A percentile compares a stretch with the other conserved stretches of the same genome.
phyloP scores from a whole-genome alignment of 2,888 invertebrate genomes.

The Ophioninae sp. region DNA sequence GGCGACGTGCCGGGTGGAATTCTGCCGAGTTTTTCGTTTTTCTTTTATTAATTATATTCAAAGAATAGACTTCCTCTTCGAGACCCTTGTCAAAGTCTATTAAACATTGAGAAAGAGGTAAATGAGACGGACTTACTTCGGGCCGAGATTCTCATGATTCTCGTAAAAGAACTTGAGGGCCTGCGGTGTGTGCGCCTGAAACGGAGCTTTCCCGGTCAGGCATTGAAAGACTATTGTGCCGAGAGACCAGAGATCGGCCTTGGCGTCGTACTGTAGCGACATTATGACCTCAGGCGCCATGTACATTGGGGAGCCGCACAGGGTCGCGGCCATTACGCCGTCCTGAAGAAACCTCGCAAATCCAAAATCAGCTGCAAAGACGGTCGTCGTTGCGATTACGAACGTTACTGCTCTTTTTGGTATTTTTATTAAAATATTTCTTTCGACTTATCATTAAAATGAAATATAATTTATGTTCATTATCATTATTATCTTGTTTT shows the following conservation, averaged over 20 bases:
- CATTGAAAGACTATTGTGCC: slow-evolving; percentile 99
- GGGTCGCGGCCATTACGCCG: slow-evolving; percentile 99
- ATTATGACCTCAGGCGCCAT: slow-evolving; percentile 99
- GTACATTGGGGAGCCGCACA: slow-evolving; percentile 99
- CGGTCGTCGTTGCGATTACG: slow-evolving; percentile 15
- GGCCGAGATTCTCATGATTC: slow-evolving; percentile 94
- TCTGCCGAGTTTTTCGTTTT: slow-evolving; percentile 81
- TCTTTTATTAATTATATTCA: too few species aligned
- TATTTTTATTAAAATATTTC: too few species aligned
- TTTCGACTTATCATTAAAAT: too few species aligned
- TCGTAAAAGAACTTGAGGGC: slow-evolving; percentile 98
- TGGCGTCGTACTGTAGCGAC: slow-evolving; percentile 99
- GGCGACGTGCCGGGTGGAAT: slow-evolving; percentile 96
- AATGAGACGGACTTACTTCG: slow-evolving; percentile 87
- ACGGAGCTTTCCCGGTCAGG: slow-evolving; percentile 98
- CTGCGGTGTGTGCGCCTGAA: slow-evolving; percentile 98
- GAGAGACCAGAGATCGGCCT: slow-evolving; percentile 99
- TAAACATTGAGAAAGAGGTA: neutral
- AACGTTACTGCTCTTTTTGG: too few species aligned
- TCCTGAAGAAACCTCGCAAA: slow-evolving; percentile 99
- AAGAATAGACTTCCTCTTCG: too few species aligned
- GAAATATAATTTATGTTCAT: too few species aligned
- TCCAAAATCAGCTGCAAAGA: slow-evolving; percentile 95
- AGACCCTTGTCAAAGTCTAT: too few species aligned
- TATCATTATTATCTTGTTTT: neutral